Base-by-base conservation (phyloP, 2,888 invertebrate genomes). In the Dicranocentrus wangi region DNA sequence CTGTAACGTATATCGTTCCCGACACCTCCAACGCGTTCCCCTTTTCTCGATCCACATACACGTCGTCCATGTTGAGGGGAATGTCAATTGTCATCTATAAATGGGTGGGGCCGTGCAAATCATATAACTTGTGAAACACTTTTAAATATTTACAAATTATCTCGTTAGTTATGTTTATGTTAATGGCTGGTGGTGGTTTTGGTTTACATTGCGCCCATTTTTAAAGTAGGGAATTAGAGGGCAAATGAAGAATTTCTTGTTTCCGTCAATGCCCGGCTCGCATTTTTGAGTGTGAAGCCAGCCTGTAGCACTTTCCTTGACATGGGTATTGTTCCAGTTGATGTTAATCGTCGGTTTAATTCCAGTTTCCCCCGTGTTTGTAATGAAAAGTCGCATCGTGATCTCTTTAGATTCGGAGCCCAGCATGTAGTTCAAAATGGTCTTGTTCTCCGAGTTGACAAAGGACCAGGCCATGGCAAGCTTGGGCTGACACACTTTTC, bases 321-420 rank as follows among this genome's bases (percentile, higher is more conserved):
- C 25, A 5, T 39, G 17, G 8, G 23, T n/a, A n/a, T 21, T 32
- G 8, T 43, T 61, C 82, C 82, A 82, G 8, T 61, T 51, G 10
- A 82, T 1, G 1, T 1, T 27, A 1, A 73, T 25, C 3, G 8
- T 25, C 8, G 69, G 69, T 5, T 58, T 53, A 2, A 19, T n/a
- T 8, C 73, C 82, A 17, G 69, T 68, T 63, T 82, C 78, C 1
- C 53, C 39, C 15, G 0, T 19, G 43, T 82, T 82, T 10, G 42
- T 32, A 17, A 82, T 51, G 0, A 55, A 17, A 5, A 82, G 15
- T 10, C 28, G n/a, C 51, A 82, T 21, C 1, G 19, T 43, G 10
- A 82, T 3, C 27, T 60, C 42, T 25, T 39, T 28, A 2, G 17
- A 17, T 5, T n/a, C n/a, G 10, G 79, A 55, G 13, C 78, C 78